A percentile compares a stretch with the other conserved stretches of the same genome.
These are phyloP conservation scores for Nyctereutes procyonoides DNA, from an alignment of 2,113 vertebrate species.

Conservation along the genomic window DNA sequence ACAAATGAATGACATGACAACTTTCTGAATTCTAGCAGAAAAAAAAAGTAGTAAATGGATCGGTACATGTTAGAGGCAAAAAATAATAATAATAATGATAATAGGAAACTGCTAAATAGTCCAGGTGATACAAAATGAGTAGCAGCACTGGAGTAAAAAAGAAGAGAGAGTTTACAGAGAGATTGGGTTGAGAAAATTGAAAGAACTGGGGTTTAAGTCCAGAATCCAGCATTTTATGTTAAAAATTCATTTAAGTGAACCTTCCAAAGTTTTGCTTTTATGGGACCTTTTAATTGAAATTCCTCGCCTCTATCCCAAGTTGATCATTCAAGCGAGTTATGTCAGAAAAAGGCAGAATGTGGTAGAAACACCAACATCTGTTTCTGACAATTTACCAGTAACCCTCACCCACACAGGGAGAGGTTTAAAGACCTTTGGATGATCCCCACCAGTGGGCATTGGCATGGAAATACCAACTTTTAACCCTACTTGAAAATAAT, in stretches of 20 bases:
- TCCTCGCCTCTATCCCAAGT: neutral
- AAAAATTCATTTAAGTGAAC: neutral
- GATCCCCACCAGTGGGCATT: neutral
- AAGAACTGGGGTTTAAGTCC: neutral
- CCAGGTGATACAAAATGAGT: neutral
- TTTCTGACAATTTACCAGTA: neutral
- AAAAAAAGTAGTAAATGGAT: neutral
- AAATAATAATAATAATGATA: neutral
- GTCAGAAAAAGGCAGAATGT: neutral
- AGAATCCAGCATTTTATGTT: neutral
- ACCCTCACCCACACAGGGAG: neutral
- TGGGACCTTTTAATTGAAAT: neutral
- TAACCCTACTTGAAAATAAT: constrained; percentile 4
- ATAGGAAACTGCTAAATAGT: neutral
- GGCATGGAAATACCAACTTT: neutral
- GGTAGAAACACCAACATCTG: neutral
- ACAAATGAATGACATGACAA: neutral
- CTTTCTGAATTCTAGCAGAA: neutral
- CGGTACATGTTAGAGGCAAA: neutral
- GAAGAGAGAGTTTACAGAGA: neutral
- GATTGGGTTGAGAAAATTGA: neutral
- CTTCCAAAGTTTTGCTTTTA: neutral
- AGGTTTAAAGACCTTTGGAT: neutral
- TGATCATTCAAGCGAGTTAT: neutral
- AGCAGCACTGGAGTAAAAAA: neutral